phyloP scores from a whole-genome alignment of 2,113 vertebrate species.

The Erpornis zantholeuca region DNA sequence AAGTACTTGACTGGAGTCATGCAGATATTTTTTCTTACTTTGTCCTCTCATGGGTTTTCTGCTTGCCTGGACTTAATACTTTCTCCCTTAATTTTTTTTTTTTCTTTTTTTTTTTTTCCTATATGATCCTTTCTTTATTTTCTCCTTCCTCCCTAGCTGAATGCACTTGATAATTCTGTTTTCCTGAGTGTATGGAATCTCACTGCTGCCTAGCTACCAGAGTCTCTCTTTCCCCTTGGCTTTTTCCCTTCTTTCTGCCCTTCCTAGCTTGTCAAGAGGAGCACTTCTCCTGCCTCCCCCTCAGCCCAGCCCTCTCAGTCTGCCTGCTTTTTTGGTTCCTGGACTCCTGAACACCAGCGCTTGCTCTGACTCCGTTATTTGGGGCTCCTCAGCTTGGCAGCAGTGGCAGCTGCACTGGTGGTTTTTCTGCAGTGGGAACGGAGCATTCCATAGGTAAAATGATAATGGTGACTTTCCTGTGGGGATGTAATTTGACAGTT shows the following conservation, averaged over 20 bases:
- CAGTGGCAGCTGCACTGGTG: slow-evolving; percentile 48
- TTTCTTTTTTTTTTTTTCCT: not conserved
- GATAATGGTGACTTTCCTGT: slow-evolving; percentile 50
- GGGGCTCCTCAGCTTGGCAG: not conserved
- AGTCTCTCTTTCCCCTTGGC: not conserved
- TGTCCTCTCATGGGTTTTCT: not conserved
- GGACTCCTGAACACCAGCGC: not conserved
- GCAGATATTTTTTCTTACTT: not conserved
- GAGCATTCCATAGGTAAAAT: slow-evolving; percentile 64
- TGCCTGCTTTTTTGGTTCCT: slow-evolving; percentile 11
- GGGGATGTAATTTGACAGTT: slow-evolving; percentile 59
- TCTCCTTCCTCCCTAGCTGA: not conserved
- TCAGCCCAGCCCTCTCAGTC: not conserved
- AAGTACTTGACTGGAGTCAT: not conserved
- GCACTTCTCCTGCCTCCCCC: not conserved
- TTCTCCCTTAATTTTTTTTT: not conserved
- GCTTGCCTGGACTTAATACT: not conserved
- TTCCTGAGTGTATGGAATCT: not conserved
- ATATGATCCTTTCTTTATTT: not conserved
- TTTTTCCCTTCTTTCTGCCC: not conserved
- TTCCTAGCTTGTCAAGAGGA: not conserved
- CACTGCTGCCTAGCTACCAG: not conserved
- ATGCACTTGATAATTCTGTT: not conserved
- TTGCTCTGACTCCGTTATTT: not conserved
- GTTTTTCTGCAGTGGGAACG: slow-evolving; percentile 28